phyloP scores from a whole-genome alignment of 2,797 vertebrate genomes.

The Carapus acus region DNA sequence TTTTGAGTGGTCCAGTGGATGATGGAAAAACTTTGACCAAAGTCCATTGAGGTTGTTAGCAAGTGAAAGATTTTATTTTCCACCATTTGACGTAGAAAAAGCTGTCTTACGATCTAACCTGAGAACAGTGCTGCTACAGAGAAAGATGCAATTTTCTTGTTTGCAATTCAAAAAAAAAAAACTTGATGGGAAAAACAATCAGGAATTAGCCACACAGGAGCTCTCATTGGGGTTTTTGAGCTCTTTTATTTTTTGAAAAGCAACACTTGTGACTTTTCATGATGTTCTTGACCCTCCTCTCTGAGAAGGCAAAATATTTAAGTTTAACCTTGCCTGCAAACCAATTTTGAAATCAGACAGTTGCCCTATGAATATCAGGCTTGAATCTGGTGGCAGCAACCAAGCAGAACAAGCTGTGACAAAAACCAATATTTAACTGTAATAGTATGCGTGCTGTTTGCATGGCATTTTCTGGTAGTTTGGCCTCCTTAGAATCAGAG shows the following conservation, averaged over 20 bases:
- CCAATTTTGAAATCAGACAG: conserved; percentile 52
- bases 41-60: conserved; percentile 39
- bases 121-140: conserved; percentile 68
- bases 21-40: conserved; percentile 32
- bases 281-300: conserved; percentile 43
- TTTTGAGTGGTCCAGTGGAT: not conserved
- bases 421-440: conserved; percentile 54
- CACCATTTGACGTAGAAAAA: conserved; percentile 66
- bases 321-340: conserved; percentile 47
- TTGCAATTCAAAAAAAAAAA: conserved; percentile 51
- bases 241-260: conserved; percentile 38
- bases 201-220: conserved; percentile 49
- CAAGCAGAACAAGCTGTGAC: conserved; percentile 43
- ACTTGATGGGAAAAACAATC: conserved; percentile 4
- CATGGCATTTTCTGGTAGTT: conserved; percentile 49
- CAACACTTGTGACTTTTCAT: conserved; percentile 47
- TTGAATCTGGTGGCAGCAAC: conserved; percentile 44
- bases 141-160: conserved; percentile 37
- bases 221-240: conserved; percentile 59
- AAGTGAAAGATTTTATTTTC: conserved; percentile 61
- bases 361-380: conserved; percentile 32
- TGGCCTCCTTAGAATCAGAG: conserved; percentile 58
- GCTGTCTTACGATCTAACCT: conserved; percentile 65
- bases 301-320: conserved; percentile 46
- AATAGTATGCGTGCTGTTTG: conserved; percentile 40